Percentiles rank a stretch among this genome's conserved stretches.
Conservation (phyloP, 2,888 invertebrate species). For the Linyphia triangularis region DNA sequence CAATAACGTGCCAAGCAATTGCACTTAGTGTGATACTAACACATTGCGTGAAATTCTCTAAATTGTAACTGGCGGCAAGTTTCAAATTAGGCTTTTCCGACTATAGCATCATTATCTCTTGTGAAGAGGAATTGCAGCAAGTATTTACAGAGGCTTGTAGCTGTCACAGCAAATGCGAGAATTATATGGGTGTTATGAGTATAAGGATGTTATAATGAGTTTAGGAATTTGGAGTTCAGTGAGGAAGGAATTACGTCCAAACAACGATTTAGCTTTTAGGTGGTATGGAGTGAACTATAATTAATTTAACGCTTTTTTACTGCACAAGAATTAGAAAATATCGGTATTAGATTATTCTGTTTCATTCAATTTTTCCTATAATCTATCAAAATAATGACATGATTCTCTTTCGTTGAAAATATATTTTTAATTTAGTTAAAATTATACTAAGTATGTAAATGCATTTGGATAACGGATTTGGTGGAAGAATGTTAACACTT, state of each 20-base stretch:
- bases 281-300: conserved; percentile 4
- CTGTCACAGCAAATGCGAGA: conserved; percentile 18
- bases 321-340: background rate
- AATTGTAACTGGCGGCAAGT: conserved; percentile 25
- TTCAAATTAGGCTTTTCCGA: conserved; percentile 36
- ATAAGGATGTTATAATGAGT: conserved; percentile 33
- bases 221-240: background rate
- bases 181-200: conserved; percentile 21
- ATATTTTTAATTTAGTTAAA: no score
- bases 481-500: no score
- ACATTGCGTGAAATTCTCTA: conserved; percentile 6
- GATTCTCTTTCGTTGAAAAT: no score
- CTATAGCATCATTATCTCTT: conserved; percentile 19
- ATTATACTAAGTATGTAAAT: no score
- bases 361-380: no score
- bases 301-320: conserved; percentile 5
- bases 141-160: conserved; percentile 20
- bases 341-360: no score
- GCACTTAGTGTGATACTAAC: conserved; percentile 15
- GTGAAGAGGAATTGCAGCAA: background rate
- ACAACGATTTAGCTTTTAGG: background rate
- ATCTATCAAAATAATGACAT: no score
- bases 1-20: background rate
- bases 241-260: background rate
- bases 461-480: no score